phyloP scores from a whole-genome alignment of 2,888 invertebrate genomes.

The Minunthozetes semirufus region DNA sequence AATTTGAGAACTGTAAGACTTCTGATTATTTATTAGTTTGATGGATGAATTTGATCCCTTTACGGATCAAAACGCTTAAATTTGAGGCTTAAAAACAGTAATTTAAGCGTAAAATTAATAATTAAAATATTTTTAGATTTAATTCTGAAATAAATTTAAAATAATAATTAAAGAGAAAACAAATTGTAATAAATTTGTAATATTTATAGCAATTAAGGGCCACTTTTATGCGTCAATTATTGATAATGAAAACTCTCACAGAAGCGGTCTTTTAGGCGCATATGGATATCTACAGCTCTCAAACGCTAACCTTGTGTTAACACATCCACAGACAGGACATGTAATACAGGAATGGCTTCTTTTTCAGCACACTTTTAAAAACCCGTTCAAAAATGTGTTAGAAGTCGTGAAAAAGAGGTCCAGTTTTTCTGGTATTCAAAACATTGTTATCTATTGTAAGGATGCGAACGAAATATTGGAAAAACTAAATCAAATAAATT shows the following conservation, averaged over 20 bases:
- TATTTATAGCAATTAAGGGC: slow-evolving; percentile 37
- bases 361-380: slow-evolving; percentile 22
- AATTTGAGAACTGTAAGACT: slow-evolving; percentile 40
- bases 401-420: not conserved
- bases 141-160: not conserved
- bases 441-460: slow-evolving; percentile 2
- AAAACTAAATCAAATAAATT: not conserved
- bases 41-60: too few species aligned
- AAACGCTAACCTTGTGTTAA: slow-evolving; percentile 39
- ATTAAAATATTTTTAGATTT: not conserved
- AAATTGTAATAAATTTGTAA: too few species aligned
- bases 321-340: slow-evolving; percentile 40
- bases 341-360: slow-evolving; percentile 42
- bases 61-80: too few species aligned
- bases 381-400: not conserved
- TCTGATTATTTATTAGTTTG: not conserved
- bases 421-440: not conserved
- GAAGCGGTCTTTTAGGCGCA: slow-evolving; percentile 41
- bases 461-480: not conserved
- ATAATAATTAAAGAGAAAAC: not conserved
- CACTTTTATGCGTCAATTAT: slow-evolving; percentile 41
- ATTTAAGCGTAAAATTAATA: not conserved
- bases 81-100: not conserved
- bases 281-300: slow-evolving; percentile 41
- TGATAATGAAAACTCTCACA: slow-evolving; percentile 40